Conservation (phyloP, 2,113 vertebrate species). For the Gnathonemus longibarbis region DNA sequence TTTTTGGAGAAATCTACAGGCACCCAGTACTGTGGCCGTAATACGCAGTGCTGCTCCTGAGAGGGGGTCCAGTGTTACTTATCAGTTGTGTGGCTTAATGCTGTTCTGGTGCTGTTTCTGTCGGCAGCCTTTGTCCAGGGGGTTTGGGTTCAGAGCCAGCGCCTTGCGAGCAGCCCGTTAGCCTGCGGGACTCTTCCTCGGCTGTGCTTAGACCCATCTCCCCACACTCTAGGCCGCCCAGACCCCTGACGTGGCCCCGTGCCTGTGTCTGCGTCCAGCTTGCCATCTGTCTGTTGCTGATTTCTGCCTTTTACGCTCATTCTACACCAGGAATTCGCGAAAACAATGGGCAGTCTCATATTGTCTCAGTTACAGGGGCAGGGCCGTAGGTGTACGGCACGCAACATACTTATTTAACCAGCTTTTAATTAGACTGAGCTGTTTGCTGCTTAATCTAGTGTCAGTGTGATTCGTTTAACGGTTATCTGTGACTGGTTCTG, state of each 20-base stretch:
- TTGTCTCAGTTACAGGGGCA: conserved; percentile 1
- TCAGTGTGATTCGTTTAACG: not conserved
- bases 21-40: not conserved
- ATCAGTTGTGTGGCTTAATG: not conserved
- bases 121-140: not conserved
- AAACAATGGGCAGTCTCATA: conserved; percentile 1
- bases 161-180: not conserved
- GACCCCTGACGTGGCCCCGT: not conserved
- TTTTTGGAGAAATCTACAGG: not conserved
- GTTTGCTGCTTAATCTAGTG: not conserved
- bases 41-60: not conserved
- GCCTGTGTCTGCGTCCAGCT: not conserved
- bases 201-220: not conserved
- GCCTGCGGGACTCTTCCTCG: not conserved
- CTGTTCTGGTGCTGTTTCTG: not conserved
- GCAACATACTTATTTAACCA: not conserved
- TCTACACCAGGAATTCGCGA: not conserved
- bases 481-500: not conserved
- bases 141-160: not conserved
- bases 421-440: not conserved
- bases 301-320: not conserved
- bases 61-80: not conserved
- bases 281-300: not conserved
- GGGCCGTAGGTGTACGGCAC: not conserved
- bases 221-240: not conserved